A percentile compares a stretch with the other conserved stretches of the same genome.
These are phyloP conservation scores for Tiphia femorata DNA, from an alignment of 2,888 invertebrate species.

Conservation along the genomic window DNA sequence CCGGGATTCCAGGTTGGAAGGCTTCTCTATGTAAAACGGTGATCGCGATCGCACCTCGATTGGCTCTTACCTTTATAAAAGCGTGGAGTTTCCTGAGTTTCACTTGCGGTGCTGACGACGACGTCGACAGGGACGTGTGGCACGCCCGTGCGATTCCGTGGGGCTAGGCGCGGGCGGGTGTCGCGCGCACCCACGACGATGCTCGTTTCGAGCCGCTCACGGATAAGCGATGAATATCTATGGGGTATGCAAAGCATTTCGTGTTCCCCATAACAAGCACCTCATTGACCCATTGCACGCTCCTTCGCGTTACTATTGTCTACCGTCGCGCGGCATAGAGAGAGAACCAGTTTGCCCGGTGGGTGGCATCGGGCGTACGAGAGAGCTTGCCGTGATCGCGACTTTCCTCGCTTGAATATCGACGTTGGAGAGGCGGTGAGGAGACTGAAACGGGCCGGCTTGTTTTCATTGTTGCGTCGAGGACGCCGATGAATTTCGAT, in stretches of 20 bases:
- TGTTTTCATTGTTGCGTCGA: too few species aligned
- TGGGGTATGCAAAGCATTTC: slow-evolving; percentile 65
- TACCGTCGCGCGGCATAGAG: slow-evolving; percentile 45
- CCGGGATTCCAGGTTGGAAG: too few species aligned
- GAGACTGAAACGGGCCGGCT: too few species aligned
- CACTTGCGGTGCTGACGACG: slow-evolving; percentile 23
- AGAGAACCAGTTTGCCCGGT: slow-evolving; percentile 59
- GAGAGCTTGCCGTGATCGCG: not conserved
- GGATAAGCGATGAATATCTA: slow-evolving; percentile 60
- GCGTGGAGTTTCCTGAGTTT: slow-evolving; percentile 39
- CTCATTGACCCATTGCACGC: slow-evolving; percentile 65
- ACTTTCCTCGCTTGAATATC: not conserved
- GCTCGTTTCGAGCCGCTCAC: not conserved
- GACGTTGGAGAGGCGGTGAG: too few species aligned
- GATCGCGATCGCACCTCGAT: slow-evolving; percentile 34
- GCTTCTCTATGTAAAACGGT: too few species aligned
- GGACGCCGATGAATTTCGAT: too few species aligned
- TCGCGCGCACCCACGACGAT: not conserved
- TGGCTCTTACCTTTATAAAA: slow-evolving; percentile 29
- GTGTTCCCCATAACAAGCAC: slow-evolving; percentile 66
- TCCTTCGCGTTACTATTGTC: slow-evolving; percentile 58
- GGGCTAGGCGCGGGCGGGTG: too few species aligned
- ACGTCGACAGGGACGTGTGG: not conserved
- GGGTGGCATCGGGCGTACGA: slow-evolving; percentile 49
- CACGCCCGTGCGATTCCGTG: too few species aligned